Conservation (phyloP, 2,797 vertebrate species). For the Rhodeus uyekii region DNA sequence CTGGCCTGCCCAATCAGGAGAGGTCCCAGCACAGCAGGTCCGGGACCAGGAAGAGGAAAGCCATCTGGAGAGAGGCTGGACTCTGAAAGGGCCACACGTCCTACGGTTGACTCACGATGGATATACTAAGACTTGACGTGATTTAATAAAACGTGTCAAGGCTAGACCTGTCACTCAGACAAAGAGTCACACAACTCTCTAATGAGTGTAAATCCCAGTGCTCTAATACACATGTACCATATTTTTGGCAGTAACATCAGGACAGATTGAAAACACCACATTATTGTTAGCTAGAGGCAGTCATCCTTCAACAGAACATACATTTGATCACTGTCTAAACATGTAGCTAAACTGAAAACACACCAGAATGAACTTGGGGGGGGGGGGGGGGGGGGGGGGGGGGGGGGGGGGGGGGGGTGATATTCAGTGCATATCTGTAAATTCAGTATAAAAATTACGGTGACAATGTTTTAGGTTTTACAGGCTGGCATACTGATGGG, state of each 20-base stretch:
- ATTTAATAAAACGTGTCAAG: slow-evolving; percentile 69
- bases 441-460: not conserved
- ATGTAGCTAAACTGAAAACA: slow-evolving; percentile 1
- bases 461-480: not conserved
- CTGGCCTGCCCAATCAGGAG: slow-evolving; percentile 72
- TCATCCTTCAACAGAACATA: slow-evolving; percentile 49
- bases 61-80: slow-evolving; percentile 77
- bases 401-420: too few species aligned
- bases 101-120: slow-evolving; percentile 68
- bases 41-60: slow-evolving; percentile 73
- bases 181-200: slow-evolving; percentile 44
- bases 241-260: slow-evolving; percentile 64
- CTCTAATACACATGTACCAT: slow-evolving; percentile 44
- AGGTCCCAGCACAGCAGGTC: slow-evolving; percentile 75
- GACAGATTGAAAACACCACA: slow-evolving; percentile 23
- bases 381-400: too few species aligned
- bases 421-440: too few species aligned
- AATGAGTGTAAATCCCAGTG: slow-evolving; percentile 48
- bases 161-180: slow-evolving; percentile 65
- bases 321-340: slow-evolving; percentile 57
- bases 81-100: slow-evolving; percentile 68
- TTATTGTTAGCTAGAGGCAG: slow-evolving; percentile 23
- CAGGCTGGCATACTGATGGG: not conserved
- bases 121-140: slow-evolving; percentile 61
- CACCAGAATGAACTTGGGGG: not conserved